Percentiles rank a stretch among this genome's conserved stretches.
These are phyloP conservation scores for Lasioglossum marginatum DNA, from an alignment of 2,888 invertebrate genomes.

Conservation along the genomic window DNA sequence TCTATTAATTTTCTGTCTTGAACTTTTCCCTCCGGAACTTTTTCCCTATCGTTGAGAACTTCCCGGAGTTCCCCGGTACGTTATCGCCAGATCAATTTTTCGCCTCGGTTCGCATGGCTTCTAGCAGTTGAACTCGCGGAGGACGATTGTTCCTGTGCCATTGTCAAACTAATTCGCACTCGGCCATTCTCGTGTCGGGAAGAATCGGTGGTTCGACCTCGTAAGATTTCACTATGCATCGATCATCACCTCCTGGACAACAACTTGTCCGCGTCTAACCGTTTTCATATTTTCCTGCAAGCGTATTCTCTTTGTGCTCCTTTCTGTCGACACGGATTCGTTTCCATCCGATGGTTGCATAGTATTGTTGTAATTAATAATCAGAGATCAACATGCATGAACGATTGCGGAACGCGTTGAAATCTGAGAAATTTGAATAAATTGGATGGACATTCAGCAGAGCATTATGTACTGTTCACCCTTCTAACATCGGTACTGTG, in stretches of 20 bases:
- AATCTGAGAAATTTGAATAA: not conserved
- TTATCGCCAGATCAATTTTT: slow-evolving; percentile 14
- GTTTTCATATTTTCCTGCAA: not conserved
- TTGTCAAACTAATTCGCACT: slow-evolving; percentile 26
- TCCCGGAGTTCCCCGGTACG: not conserved
- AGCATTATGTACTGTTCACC: not conserved
- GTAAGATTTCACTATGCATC: slow-evolving; percentile 40
- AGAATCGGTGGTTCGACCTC: slow-evolving; percentile 42
- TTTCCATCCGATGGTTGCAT: not conserved
- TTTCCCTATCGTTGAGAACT: not conserved
- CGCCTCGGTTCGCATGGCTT: slow-evolving; percentile 37
- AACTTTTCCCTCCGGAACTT: slow-evolving; percentile 15
- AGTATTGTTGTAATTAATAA: not conserved
- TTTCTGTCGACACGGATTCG: not conserved
- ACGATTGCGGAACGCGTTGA: not conserved
- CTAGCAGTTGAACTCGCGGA: slow-evolving; percentile 9
- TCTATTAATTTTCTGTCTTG: slow-evolving; percentile 12
- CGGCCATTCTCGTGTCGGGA: not conserved
- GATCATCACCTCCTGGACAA: slow-evolving; percentile 30
- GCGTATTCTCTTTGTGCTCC: not conserved
- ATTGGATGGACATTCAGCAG: not conserved
- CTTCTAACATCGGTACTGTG: not conserved
- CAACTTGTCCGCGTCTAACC: not conserved
- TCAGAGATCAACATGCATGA: not conserved
- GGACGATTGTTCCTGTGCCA: not conserved